phyloP scores from a whole-genome alignment of 1,140 invertebrate species.

The Zaprionus ornatus region DNA sequence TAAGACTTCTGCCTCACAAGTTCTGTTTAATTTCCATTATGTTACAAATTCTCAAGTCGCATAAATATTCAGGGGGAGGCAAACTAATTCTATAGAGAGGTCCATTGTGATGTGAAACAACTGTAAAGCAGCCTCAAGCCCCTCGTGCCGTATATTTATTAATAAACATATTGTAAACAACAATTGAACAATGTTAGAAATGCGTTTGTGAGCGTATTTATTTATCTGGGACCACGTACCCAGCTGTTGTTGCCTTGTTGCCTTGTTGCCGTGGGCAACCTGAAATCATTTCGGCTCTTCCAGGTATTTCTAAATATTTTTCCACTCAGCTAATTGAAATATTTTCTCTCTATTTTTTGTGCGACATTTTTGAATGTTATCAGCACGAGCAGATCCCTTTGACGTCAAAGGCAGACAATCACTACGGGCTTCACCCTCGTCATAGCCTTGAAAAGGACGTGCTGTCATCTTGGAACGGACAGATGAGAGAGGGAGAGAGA shows the following conservation, averaged over 20 bases:
- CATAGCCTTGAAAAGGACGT: slow-evolving; percentile 42
- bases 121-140: slow-evolving; percentile 2
- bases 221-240: neutral
- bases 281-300: slow-evolving; percentile 23
- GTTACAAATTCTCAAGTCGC: neutral
- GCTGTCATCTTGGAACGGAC: neutral
- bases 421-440: slow-evolving; percentile 44
- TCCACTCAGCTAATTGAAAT: slow-evolving; percentile 70
- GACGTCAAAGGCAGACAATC: slow-evolving; percentile 38
- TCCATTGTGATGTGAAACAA: neutral
- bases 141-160: slow-evolving; percentile 8
- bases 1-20: neutral
- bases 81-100: neutral
- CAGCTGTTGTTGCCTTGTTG: slow-evolving; percentile 6
- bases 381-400: slow-evolving; percentile 43
- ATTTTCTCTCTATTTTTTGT: slow-evolving; percentile 39
- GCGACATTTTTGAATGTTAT: slow-evolving; percentile 11
- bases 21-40: neutral
- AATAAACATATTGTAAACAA: slow-evolving; percentile 31
- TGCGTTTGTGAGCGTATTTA: slow-evolving; percentile 4
- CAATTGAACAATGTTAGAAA: slow-evolving; percentile 42
- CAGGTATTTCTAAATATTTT: slow-evolving; percentile 33
- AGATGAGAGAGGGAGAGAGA: neutral
- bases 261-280: neutral
- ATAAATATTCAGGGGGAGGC: neutral